Conservation (phyloP, 2,888 invertebrate species). For the Sinodicranocentrus sp. region DNA sequence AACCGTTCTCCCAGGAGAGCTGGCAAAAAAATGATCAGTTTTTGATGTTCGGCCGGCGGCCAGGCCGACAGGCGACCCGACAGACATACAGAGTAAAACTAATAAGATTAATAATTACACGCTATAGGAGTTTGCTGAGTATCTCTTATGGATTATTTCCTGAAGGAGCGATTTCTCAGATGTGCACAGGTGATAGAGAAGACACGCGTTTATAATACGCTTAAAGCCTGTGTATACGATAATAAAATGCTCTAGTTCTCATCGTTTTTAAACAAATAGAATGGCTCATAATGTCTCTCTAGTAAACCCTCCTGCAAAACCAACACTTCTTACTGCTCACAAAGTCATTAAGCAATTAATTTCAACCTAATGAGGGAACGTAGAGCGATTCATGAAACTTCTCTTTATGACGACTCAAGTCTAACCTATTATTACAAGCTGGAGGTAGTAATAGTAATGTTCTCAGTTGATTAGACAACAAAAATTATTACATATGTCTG, state of each 20-base stretch:
- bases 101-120: too few species aligned
- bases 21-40: too few species aligned
- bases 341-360: slow-evolving; percentile 36
- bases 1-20: too few species aligned
- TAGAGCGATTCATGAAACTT: neutral
- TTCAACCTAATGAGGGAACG: slow-evolving; percentile 31
- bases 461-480: slow-evolving; percentile 28
- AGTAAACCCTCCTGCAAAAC: neutral
- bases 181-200: slow-evolving; percentile 33
- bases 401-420: neutral
- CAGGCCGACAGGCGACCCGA: too few species aligned
- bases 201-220: neutral
- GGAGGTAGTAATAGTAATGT: neutral
- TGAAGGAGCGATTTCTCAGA: slow-evolving; percentile 53
- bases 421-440: slow-evolving; percentile 7
- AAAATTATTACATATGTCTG: neutral
- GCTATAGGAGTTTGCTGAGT: neutral
- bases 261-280: slow-evolving; percentile 5
- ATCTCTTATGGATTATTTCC: slow-evolving; percentile 34
- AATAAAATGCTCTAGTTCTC: slow-evolving; percentile 30
- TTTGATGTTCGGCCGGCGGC: too few species aligned
- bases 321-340: slow-evolving; percentile 6
- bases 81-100: too few species aligned
- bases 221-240: neutral
- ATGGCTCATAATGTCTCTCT: neutral